Evolutionary conservation across 35 echinoderm and acorn worm genomes (phyloP).

Genomic region (Apostichopus japonicus): DNA sequence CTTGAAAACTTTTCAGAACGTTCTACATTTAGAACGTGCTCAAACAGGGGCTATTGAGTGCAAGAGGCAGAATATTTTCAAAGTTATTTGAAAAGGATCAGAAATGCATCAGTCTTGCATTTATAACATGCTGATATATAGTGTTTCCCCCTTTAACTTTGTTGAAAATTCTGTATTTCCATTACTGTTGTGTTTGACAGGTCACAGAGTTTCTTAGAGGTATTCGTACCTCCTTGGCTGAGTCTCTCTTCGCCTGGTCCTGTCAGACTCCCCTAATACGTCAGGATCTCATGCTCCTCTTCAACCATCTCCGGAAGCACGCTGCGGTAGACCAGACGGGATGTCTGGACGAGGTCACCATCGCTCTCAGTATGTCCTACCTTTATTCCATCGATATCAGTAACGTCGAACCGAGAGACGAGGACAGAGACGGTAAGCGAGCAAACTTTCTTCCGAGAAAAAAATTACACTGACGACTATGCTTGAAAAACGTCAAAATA

Average conservation of each 20-base stretch:
- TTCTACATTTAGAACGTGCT: too few relatives aligned
- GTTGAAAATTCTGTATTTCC: too few relatives aligned
- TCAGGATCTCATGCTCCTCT: conserved; percentile 65
- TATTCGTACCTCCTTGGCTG: conserved; percentile 76
- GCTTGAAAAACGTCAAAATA: too few relatives aligned
- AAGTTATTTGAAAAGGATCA: too few relatives aligned
- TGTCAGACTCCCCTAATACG: conserved; percentile 70
- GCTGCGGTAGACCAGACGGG: conserved; percentile 65
- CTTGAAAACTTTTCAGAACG: too few relatives aligned
- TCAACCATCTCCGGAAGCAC: conserved; percentile 62
- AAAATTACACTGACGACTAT: too few relatives aligned
- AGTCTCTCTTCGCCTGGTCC: conserved; percentile 83
- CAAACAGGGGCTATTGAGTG: too few relatives aligned
- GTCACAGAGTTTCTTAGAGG: conserved; percentile 71
- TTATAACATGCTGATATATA: too few relatives aligned
- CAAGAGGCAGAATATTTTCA: too few relatives aligned
- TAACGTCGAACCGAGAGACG: conserved; percentile 27
- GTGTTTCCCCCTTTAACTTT: too few relatives aligned
- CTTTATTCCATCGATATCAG: conserved; percentile 66
- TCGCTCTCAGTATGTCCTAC: conserved; percentile 77
- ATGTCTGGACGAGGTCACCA: conserved; percentile 59
- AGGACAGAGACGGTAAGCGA: conserved; percentile 64
- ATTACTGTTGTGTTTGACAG: neutral
- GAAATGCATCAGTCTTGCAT: too few relatives aligned
- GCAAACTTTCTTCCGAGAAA: too few relatives aligned